Base-by-base conservation (phyloP, 2,888 invertebrate genomes). In the Molanna angustata region DNA sequence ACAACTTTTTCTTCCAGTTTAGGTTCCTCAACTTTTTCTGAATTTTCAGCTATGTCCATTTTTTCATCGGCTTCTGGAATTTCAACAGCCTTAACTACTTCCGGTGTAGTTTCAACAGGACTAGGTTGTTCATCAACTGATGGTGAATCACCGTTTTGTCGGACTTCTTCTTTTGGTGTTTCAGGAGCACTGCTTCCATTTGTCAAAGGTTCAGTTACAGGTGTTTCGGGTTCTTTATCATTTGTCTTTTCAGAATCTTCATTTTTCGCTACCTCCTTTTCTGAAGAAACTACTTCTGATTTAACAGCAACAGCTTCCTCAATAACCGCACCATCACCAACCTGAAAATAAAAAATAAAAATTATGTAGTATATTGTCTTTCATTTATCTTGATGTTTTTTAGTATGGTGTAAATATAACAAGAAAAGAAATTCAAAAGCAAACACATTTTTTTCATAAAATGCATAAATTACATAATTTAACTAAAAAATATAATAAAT, bases 111-210 rank as follows among this genome's bases (percentile, higher is more conserved):
- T 14, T 52, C 49, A 11, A 39, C 49, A 21, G 39, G 22, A 9
- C 22, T 27, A 4, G 52, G 41, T 14, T 9, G 37, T n/a, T 50
- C 48, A 11, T 54, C 59, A 6, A 54, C 31, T 16, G 54, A 42
- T 11, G 50, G 31, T 48, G 55, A 48, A 43, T 60, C 60, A 13
- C 56, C 60, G 44, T 58, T 60, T 41, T 58, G 54, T 49, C 49
- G 52, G 46, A 56, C 48, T 57, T 69, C 71, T 49, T 63, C 67
- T 61, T 70, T 69, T 14, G 71, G 70, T 22, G 72, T 67, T 57
- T 73, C 74, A 4, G 79, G 72, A 33, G 73, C 70, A 61, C 68
- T 70, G 63, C 70, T 73, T 59, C 76, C 77, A 58, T 76, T 75
- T 49, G 74, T 72, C 45, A 77, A 68, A 19, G 73, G 73, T 66